These are phyloP conservation scores for Periplaneta americana DNA, from an alignment of 1,140 invertebrate genomes.

Conservation along the genomic window DNA sequence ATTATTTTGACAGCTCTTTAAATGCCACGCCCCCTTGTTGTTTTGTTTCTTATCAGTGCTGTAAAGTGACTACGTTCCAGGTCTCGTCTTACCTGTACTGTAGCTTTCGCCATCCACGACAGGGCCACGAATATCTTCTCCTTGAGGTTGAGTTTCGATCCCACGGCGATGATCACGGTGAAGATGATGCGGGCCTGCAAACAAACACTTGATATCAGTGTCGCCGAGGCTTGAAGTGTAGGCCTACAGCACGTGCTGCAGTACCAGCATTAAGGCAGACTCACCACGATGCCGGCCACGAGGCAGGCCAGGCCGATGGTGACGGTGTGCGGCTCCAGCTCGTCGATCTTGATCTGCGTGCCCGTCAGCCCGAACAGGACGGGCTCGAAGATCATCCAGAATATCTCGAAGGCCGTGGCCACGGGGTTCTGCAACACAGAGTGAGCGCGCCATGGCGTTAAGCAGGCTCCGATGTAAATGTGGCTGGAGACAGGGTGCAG, in stretches of 20 bases:
- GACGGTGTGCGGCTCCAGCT: constrained; percentile 57
- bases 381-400: constrained; percentile 94
- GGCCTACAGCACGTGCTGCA: too few relatives aligned
- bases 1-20: too few relatives aligned
- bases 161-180: constrained; percentile 58
- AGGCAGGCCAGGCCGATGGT: constrained; percentile 55
- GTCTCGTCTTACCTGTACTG: constrained; percentile 62
- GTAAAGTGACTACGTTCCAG: too few relatives aligned
- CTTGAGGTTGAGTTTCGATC: constrained; percentile 74
- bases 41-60: too few relatives aligned
- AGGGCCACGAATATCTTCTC: constrained; percentile 86
- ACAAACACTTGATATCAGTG: not conserved
- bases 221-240: not conserved
- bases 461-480: too few relatives aligned
- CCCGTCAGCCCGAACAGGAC: constrained; percentile 89
- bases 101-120: constrained; percentile 92
- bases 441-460: not conserved
- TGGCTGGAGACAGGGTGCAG: too few relatives aligned
- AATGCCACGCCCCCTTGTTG: too few relatives aligned
- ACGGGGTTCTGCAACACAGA: constrained; percentile 60
- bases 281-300: constrained; percentile 49
- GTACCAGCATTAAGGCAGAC: constrained; percentile 15
- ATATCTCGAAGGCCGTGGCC: constrained; percentile 76
- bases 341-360: constrained; percentile 63
- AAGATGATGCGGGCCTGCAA: constrained; percentile 55